Percentiles rank a stretch among this genome's conserved stretches.
phyloP scores from a whole-genome alignment of 2,797 vertebrate genomes.

The Ctenosaura bakeri region DNA sequence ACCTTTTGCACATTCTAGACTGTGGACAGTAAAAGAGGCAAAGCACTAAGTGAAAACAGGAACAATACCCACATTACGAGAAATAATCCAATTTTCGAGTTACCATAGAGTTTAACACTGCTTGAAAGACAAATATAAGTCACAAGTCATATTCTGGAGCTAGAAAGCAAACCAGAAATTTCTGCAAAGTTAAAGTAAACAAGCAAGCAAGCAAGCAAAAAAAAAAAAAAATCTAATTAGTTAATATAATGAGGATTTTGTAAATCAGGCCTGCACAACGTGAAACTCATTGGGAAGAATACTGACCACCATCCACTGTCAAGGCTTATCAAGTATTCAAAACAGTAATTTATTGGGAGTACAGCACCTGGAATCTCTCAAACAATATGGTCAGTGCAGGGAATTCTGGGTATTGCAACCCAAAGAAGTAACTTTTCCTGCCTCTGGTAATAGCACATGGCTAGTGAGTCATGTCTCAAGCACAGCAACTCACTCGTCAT shows the following conservation, averaged over 20 bases:
- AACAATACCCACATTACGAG: not conserved
- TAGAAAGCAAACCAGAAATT: conserved; percentile 17
- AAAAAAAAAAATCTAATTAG: not conserved
- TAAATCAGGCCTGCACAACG: not conserved
- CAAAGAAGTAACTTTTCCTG: no score
- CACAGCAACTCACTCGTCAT: conserved; percentile 15
- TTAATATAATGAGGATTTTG: conserved; percentile 4
- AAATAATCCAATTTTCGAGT: not conserved
- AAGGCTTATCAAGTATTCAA: not conserved
- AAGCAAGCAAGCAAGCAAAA: not conserved
- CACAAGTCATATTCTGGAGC: not conserved
- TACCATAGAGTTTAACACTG: not conserved
- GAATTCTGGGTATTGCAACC: no score
- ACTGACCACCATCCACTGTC: not conserved
- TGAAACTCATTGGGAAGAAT: not conserved
- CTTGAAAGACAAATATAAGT: not conserved
- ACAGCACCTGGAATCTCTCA: no score
- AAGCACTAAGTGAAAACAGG: no score
- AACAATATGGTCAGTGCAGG: no score
- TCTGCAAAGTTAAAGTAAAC: not conserved
- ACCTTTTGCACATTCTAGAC: not conserved
- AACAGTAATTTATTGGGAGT: no score
- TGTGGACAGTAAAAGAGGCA: not conserved
- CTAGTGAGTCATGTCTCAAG: not conserved
- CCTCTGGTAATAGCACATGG: not conserved